Evolutionary conservation across 1,140 invertebrate species (phyloP), one percentile per base, ranked within the genome.

Genomic region (Belonocnema kinseyi): DNA sequence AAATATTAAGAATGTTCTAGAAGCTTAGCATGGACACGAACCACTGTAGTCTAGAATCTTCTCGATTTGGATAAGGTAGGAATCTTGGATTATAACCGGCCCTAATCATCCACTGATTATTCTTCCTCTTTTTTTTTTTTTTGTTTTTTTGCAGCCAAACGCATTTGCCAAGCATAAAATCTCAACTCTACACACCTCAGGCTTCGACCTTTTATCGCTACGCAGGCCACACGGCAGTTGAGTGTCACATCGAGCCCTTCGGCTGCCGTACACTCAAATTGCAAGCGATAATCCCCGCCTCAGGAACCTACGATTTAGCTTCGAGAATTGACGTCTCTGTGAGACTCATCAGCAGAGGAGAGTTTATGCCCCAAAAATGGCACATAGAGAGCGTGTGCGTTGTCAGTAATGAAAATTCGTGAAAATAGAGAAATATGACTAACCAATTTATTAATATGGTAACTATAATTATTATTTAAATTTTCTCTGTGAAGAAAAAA

Each of bases 191-290:
- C 76, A 89, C 89, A 40, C 85, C 88, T 0, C 90, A 91, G 80
- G 90, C 90, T 33, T 92, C 91, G 7, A 86, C 88, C 8, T 86
- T 87, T 58, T 92, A 90, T 76, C 89, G 90, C 14, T 92, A 92
- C 72, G 87, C 87, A 21, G 88, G 91, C 50, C 90, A 91, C 17
- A 90, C 91, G 0, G 82, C 88, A 11, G 84, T 91, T 54, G 84
- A 85, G 75, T 88, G 87, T 76, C 75, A 87, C 33, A 81, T 92
- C 52, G 85, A 87, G 74, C 86, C 90, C 6, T 85, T 88, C 46
- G 82, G 81, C 16, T 74, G 76, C 61, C 83, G 73, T 40, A 83
- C 76, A 53, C 74, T 91, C 10, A 85, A 90, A 76, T 84, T 92
- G 11, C 83, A 88, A 58, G 90, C 88, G 26, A 80, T 90, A 66